Conservation (phyloP, 1,140 invertebrate genomes). For the Papilio xuthus region DNA sequence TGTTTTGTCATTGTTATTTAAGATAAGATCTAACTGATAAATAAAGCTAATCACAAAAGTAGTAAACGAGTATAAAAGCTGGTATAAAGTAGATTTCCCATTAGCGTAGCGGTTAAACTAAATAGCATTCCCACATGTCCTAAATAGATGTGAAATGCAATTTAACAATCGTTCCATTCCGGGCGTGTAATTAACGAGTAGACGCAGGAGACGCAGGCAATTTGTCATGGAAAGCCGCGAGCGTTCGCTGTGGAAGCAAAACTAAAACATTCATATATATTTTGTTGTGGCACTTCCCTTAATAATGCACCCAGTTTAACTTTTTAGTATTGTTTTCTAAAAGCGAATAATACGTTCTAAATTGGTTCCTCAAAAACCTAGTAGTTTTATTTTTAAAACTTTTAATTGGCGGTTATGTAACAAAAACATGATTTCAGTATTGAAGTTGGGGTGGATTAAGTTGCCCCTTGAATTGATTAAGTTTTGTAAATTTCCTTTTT, state of each 20-base stretch:
- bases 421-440: conserved; percentile 29
- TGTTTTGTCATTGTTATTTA: conserved; percentile 45
- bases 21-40: background rate
- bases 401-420: conserved; percentile 32
- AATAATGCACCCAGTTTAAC: conserved; percentile 28
- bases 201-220: conserved; percentile 63
- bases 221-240: conserved; percentile 62
- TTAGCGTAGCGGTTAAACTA: conserved; percentile 37
- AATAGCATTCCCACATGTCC: conserved; percentile 40
- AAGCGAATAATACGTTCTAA: conserved; percentile 8
- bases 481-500: conserved; percentile 15
- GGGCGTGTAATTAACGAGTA: conserved; percentile 61
- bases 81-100: conserved; percentile 29
- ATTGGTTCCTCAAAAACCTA: conserved; percentile 16
- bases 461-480: conserved; percentile 31
- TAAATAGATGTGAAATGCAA: conserved; percentile 54
- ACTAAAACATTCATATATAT: conserved; percentile 36
- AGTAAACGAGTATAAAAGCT: conserved; percentile 1
- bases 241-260: conserved; percentile 33
- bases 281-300: conserved; percentile 33
- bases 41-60: background rate
- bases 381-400: conserved; percentile 29
- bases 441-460: conserved; percentile 29
- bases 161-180: conserved; percentile 60
- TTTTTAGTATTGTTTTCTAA: conserved; percentile 39